Evolutionary conservation across 2,888 invertebrate genomes (phyloP).

Genomic region (Caenorhabditis sp.): DNA sequence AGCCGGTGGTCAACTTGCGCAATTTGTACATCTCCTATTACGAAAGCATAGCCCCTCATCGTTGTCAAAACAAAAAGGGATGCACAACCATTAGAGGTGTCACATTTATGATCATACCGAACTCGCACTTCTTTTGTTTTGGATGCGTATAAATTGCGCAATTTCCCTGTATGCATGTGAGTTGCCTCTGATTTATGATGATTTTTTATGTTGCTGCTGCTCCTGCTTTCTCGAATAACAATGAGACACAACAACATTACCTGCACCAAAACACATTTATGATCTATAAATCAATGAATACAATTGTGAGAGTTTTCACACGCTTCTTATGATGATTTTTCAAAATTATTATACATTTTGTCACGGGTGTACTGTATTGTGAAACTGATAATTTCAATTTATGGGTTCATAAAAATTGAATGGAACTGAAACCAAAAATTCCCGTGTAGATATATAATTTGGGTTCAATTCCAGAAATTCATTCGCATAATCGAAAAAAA

Average conservation of each 20-base stretch:
- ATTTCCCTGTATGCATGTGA: background rate
- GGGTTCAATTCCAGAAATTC: too few relatives aligned
- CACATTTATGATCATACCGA: slow-evolving; percentile 14
- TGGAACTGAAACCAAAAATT: too few relatives aligned
- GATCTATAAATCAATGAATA: slow-evolving; percentile 1
- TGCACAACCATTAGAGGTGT: slow-evolving; percentile 17
- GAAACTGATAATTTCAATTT: too few relatives aligned
- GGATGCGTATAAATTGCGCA: slow-evolving; percentile 2
- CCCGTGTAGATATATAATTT: too few relatives aligned
- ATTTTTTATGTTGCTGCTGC: too few relatives aligned
- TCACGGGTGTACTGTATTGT: too few relatives aligned
- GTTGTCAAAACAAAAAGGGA: slow-evolving; percentile 3
- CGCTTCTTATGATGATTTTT: background rate
- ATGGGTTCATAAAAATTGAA: too few relatives aligned
- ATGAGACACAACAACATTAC: background rate
- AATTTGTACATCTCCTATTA: slow-evolving; percentile 11
- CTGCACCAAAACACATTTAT: too few relatives aligned
- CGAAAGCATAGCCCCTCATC: slow-evolving; percentile 12
- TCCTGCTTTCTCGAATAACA: background rate
- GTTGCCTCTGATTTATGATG: background rate
- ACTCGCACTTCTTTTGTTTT: background rate
- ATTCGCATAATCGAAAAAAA: too few relatives aligned
- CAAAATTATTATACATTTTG: too few relatives aligned
- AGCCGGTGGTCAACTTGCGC: slow-evolving; percentile 24
- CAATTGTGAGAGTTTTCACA: background rate